These are phyloP conservation scores for Tethya wilhelma DNA, from an alignment of 37 sponge, comb jelly and placozoan species.

Conservation along the genomic window DNA sequence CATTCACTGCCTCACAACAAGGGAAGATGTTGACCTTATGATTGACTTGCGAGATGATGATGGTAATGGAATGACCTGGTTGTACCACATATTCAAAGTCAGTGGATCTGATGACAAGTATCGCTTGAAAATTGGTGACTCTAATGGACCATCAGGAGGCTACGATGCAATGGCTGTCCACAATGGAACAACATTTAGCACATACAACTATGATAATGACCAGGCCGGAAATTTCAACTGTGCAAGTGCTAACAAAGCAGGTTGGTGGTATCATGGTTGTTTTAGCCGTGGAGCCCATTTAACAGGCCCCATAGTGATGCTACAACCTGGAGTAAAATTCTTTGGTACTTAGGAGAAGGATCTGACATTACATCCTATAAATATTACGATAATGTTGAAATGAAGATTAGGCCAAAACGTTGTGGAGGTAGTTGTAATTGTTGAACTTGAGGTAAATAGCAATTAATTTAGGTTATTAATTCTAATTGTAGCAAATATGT, in stretches of 20 bases:
- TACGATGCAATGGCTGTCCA: conserved; percentile 21
- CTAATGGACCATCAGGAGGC: conserved; percentile 10
- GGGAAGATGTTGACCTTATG: background rate
- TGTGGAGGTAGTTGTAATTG: no score
- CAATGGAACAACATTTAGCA: conserved; percentile 23
- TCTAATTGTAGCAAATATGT: no score
- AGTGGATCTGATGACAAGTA: conserved; percentile 25
- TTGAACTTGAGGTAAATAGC: no score
- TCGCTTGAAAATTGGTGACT: conserved; percentile 1
- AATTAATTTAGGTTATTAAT: no score
- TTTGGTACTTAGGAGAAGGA: background rate
- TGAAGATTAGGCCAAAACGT: no score
- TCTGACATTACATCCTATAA: background rate
- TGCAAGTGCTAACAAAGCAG: background rate
- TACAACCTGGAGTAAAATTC: background rate
- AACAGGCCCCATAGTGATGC: background rate
- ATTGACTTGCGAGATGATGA: background rate
- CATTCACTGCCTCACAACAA: conserved; percentile 31
- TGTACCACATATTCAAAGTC: conserved; percentile 13
- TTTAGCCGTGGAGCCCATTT: background rate
- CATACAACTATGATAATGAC: conserved; percentile 19
- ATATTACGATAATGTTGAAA: no score
- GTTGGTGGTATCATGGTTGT: conserved; percentile 35
- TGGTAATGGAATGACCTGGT: background rate
- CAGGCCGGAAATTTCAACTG: background rate